A percentile compares a stretch with the other conserved stretches of the same genome.
These are phyloP conservation scores for Caretta caretta DNA, from an alignment of 2,113 vertebrate genomes.

Conservation along the genomic window DNA sequence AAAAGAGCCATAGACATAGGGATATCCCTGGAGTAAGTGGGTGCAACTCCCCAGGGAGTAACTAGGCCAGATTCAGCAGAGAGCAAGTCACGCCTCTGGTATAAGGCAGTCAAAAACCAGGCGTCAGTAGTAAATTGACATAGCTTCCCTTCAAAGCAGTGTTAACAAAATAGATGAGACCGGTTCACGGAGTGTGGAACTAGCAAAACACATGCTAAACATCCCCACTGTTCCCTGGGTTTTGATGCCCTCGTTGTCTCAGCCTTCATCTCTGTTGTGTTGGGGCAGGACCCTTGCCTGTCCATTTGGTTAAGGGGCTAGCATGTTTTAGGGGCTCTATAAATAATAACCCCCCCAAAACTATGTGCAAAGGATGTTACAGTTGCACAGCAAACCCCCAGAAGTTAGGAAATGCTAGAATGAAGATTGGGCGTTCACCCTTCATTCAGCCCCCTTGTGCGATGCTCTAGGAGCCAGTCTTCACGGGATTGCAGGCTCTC, in stretches of 20 bases:
- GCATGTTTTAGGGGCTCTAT: not conserved
- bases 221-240: not conserved
- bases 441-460: not conserved
- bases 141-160: slow-evolving; percentile 25
- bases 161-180: not conserved
- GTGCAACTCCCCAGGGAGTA: not conserved
- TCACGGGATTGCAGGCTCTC: not conserved
- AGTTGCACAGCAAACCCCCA: not conserved
- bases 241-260: not conserved
- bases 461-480: not conserved
- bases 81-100: not conserved
- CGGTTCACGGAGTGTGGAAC: not conserved
- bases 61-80: not conserved
- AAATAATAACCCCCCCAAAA: not conserved
- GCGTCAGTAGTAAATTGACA: not conserved
- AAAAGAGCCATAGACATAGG: not conserved
- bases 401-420: not conserved
- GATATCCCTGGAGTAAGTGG: not conserved
- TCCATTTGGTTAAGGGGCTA: not conserved
- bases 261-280: not conserved
- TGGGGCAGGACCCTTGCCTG: not conserved
- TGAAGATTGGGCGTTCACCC: not conserved
- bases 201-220: not conserved
- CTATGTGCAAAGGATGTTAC: not conserved
- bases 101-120: not conserved